A percentile compares a stretch with the other conserved stretches of the same genome.
These are phyloP conservation scores for Nicator chloris DNA, from an alignment of 2,113 vertebrate species.

Conservation along the genomic window DNA sequence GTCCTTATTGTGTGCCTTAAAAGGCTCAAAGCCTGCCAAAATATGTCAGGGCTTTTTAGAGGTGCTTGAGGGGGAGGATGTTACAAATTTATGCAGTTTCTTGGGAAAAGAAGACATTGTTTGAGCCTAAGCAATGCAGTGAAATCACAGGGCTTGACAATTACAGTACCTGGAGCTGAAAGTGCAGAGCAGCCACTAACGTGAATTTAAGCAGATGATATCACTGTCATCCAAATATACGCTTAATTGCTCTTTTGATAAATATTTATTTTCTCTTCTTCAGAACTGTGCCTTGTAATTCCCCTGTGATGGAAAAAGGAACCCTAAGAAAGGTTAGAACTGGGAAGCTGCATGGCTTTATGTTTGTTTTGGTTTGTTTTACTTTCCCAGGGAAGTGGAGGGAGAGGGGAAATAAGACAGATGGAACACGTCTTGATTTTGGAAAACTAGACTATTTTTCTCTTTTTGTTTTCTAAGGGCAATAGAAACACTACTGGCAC, in stretches of 20 bases:
- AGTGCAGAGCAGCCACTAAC: not conserved
- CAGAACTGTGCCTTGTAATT: not conserved
- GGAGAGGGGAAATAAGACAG: not conserved
- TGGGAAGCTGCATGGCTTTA: not conserved
- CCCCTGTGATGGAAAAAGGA: not conserved
- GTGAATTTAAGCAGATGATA: not conserved
- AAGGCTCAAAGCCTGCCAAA: not conserved
- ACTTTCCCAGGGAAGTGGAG: not conserved
- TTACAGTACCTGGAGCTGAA: not conserved
- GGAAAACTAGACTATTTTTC: not conserved
- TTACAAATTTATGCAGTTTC: not conserved
- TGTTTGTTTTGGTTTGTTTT: not conserved
- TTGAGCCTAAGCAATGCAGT: not conserved
- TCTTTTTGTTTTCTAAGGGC: not conserved
- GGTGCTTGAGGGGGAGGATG: rapidly evolving
- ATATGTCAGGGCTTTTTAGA: not conserved
- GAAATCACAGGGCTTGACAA: not conserved
- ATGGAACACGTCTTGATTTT: not conserved
- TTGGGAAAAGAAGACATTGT: not conserved
- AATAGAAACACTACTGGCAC: not conserved
- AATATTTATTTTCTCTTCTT: not conserved
- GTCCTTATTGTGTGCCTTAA: not conserved
- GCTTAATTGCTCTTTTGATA: not conserved
- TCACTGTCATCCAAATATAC: not conserved
- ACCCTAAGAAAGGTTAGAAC: not conserved